These are phyloP conservation scores for Zygogramma bicolorata DNA, from an alignment of 2,888 invertebrate genomes.

Conservation along the genomic window DNA sequence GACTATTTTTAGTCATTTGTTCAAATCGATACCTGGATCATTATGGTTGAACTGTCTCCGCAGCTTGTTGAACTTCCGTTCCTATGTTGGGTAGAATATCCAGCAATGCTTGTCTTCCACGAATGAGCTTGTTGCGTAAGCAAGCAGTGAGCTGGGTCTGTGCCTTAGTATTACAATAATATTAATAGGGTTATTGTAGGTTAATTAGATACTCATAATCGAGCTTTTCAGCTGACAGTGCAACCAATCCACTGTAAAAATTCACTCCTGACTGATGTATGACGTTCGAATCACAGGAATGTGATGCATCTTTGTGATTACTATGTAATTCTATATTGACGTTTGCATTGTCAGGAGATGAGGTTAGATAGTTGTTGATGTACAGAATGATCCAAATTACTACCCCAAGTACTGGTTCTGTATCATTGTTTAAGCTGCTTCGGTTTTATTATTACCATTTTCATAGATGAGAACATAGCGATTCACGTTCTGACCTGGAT, in stretches of 20 bases:
- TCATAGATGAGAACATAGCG: neutral
- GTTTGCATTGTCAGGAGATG: slow-evolving; percentile 20
- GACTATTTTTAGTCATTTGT: neutral
- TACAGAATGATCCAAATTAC: slow-evolving; percentile 11
- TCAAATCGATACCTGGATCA: slow-evolving; percentile 16
- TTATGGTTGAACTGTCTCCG: slow-evolving; percentile 14
- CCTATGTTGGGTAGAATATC: slow-evolving; percentile 67
- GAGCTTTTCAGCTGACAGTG: slow-evolving; percentile 66
- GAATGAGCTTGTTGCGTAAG: slow-evolving; percentile 63
- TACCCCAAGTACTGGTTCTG: neutral
- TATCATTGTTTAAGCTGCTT: slow-evolving; percentile 5
- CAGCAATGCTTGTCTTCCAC: slow-evolving; percentile 68
- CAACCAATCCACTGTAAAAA: slow-evolving; percentile 39
- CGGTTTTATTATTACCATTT: neutral
- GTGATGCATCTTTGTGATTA: slow-evolving; percentile 32
- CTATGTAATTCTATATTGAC: slow-evolving; percentile 32
- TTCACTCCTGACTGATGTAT: slow-evolving; percentile 24
- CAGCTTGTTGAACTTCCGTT: slow-evolving; percentile 63
- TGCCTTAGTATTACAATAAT: slow-evolving; percentile 69
- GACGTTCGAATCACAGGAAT: slow-evolving; percentile 28
- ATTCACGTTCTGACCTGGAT: neutral
- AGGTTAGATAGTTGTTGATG: slow-evolving; percentile 10
- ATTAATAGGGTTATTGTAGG: slow-evolving; percentile 66
- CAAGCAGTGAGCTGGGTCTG: slow-evolving; percentile 68
- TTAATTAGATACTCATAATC: slow-evolving; percentile 62